Evolutionary conservation across 2,888 invertebrate genomes (phyloP), one percentile per base, ranked within the genome.

Genomic region (Perizoma flavofasciatum): DNA sequence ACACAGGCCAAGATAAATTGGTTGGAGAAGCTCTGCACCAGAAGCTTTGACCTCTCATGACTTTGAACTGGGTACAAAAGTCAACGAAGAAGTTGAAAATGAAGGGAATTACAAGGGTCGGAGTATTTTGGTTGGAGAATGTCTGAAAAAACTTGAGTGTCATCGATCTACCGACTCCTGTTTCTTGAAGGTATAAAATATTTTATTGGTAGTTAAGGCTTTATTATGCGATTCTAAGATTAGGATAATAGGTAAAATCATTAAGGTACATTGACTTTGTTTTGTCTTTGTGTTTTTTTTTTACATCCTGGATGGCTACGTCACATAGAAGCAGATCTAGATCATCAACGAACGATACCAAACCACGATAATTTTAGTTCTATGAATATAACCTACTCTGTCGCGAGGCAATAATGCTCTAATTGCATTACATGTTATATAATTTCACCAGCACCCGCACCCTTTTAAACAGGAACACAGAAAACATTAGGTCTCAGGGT

Each of bases 161-260:
- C 83, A 85, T 85, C 81, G 86, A 87, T 86, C 83, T 78, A 71
- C 79, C 78, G 78, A 76, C 83, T 77, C 75, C 78, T 72, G 72
- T 75, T 78, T 82, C 79, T 77, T 75, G 73, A 73, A 78, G 83
- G 83, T 79, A 82, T 88, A 86, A 88, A 91, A 89, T 88, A 88
- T 91, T 91, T 91, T 91, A 91, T 90, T 75, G 86, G 83, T 80
- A 84, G 75, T 89, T 86, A 91, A 90, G 85, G 78, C 76, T 89
- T 90, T 90, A 89, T 86, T 89, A 85, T 83, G 75, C 79, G 72
- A 73, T 81, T 84, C 76, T 60, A 70, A 86, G 87, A 88, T 91
- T 90, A 90, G 83, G 79, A 79, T 89, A 88, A 90, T 89, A 88
- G 87, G 84, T 78, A 73, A 78, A 82, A 85, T 88, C 82, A 85